Conservation (phyloP, 1,140 invertebrate species). For the Caenorhabditis remanei region DNA sequence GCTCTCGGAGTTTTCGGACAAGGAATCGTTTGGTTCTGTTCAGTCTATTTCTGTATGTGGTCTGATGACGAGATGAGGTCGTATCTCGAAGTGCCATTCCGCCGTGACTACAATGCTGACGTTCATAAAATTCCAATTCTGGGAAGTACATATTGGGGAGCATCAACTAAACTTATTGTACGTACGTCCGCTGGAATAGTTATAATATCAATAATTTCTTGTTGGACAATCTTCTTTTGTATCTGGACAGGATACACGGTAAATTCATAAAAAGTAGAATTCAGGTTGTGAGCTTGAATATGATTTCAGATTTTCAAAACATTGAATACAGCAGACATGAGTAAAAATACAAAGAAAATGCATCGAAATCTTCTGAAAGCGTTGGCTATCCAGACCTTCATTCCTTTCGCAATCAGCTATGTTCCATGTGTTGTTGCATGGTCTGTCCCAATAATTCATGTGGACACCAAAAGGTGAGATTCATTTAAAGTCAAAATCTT, state of each 20-base stretch:
- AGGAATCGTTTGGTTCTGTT: slow-evolving; percentile 21
- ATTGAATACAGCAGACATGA: neutral
- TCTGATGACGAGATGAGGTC: slow-evolving; percentile 11
- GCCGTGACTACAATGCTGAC: slow-evolving; percentile 12
- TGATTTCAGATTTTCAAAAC: slow-evolving; percentile 8
- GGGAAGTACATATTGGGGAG: slow-evolving; percentile 25
- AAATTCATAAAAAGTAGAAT: neutral
- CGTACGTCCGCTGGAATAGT: neutral
- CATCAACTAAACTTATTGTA: slow-evolving; percentile 7
- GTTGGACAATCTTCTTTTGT: slow-evolving; percentile 19
- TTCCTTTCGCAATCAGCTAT: slow-evolving; percentile 27
- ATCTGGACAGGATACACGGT: slow-evolving; percentile 23
- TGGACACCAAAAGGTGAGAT: slow-evolving; percentile 14
- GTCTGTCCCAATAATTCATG: slow-evolving; percentile 14
- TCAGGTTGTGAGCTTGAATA: neutral
- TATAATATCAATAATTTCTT: slow-evolving; percentile 5
- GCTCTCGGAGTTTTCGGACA: neutral
- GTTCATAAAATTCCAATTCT: slow-evolving; percentile 21
- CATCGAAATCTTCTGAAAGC: slow-evolving; percentile 21
- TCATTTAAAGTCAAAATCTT: neutral
- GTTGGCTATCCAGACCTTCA: slow-evolving; percentile 35
- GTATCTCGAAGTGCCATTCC: slow-evolving; percentile 16
- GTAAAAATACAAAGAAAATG: slow-evolving; percentile 30
- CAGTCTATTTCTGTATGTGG: slow-evolving; percentile 22
- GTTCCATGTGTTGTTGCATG: slow-evolving; percentile 14